Percentiles rank a stretch among this genome's conserved stretches.
phyloP scores from a whole-genome alignment of 2,797 vertebrate genomes.

The Pseudopleuronectes americanus region DNA sequence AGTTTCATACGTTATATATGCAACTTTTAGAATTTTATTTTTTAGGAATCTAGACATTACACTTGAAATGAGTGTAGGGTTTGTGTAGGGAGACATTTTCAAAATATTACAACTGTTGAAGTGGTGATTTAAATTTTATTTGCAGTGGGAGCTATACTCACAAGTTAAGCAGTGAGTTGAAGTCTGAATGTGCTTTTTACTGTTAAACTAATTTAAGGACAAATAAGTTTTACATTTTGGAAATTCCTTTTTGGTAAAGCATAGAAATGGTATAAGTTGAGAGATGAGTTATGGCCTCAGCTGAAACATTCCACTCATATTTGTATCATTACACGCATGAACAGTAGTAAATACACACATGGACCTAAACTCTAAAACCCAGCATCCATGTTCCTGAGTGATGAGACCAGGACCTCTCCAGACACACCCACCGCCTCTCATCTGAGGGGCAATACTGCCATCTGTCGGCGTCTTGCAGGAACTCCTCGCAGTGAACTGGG shows the following conservation, averaged over 20 bases:
- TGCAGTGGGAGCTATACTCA: too few relatives aligned
- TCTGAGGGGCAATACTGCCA: conserved; percentile 41
- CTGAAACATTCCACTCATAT: too few relatives aligned
- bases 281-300: background rate
- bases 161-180: too few relatives aligned
- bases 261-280: background rate
- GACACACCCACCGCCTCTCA: conserved; percentile 55
- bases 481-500: background rate
- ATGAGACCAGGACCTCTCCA: too few relatives aligned
- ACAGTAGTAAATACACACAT: too few relatives aligned
- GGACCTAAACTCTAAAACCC: background rate
- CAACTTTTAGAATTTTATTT: too few relatives aligned
- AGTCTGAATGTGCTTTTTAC: background rate
- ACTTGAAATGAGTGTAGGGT: too few relatives aligned
- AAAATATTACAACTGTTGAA: background rate
- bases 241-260: background rate
- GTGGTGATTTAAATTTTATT: too few relatives aligned
- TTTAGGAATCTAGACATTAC: too few relatives aligned
- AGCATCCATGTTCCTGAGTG: background rate
- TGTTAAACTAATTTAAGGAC: background rate
- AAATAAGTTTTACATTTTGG: background rate
- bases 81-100: too few relatives aligned
- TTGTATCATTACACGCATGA: background rate
- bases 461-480: conserved; percentile 36
- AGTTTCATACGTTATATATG: too few relatives aligned